phyloP scores from a whole-genome alignment of 2,797 vertebrate genomes.

The Meda fulgida region DNA sequence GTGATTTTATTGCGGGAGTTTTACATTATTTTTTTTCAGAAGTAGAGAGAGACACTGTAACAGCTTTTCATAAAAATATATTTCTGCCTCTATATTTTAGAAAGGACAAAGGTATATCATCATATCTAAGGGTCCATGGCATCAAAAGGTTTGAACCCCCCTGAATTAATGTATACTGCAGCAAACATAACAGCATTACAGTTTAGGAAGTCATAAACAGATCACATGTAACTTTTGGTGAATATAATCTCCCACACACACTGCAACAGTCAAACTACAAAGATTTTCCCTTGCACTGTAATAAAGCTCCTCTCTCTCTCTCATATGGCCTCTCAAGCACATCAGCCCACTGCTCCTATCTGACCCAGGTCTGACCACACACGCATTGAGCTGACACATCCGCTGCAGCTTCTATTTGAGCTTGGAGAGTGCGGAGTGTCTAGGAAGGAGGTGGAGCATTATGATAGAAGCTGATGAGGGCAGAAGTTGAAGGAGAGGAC shows the following conservation, averaged over 20 bases:
- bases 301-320: slow-evolving; percentile 4
- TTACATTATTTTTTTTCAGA: too few species aligned
- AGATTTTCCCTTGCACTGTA: slow-evolving; percentile 39
- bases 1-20: too few species aligned
- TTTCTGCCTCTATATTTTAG: not conserved
- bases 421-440: slow-evolving; percentile 21
- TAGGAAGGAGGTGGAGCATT: slow-evolving; percentile 30
- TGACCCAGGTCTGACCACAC: slow-evolving; percentile 41
- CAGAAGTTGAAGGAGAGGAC: slow-evolving; percentile 52
- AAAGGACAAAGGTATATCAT: not conserved
- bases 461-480: slow-evolving; percentile 25
- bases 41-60: too few species aligned
- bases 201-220: not conserved
- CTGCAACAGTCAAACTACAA: not conserved
- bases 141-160: not conserved
- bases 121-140: not conserved
- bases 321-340: slow-evolving; percentile 29
- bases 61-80: not conserved
- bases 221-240: slow-evolving; percentile 3
- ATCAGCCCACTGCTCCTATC: slow-evolving; percentile 32
- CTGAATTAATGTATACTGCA: not conserved
- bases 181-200: not conserved
- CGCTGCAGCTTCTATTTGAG: not conserved
- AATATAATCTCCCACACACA: slow-evolving; percentile 18
- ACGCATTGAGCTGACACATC: slow-evolving; percentile 37